phyloP scores from a whole-genome alignment of 2,888 invertebrate species.

The Polyommatus iphigenia region DNA sequence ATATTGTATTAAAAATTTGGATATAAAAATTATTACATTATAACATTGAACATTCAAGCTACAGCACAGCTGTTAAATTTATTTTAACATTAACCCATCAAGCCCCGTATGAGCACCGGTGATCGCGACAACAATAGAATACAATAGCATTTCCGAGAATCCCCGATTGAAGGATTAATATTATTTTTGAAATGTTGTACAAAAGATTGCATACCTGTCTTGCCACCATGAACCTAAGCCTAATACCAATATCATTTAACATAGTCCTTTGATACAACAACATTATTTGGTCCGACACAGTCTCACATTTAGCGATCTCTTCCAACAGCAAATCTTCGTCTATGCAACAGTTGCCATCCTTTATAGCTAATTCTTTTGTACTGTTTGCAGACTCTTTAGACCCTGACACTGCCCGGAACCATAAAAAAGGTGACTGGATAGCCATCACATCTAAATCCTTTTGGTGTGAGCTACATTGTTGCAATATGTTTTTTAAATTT shows the following conservation, averaged over 20 bases:
- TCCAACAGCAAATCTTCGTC: conserved; percentile 65
- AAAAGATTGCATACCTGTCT: conserved; percentile 69
- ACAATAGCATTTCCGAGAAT: too few species aligned
- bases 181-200: background rate
- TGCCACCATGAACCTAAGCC: conserved; percentile 88
- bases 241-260: conserved; percentile 85
- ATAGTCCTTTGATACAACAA: conserved; percentile 81
- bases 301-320: conserved; percentile 65
- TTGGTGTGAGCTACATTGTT: conserved; percentile 42
- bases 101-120: too few species aligned
- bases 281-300: conserved; percentile 84
- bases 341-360: conserved; percentile 21
- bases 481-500: conserved; percentile 78
- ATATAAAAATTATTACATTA: too few species aligned
- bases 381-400: conserved; percentile 49
- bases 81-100: too few species aligned
- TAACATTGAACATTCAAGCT: too few species aligned
- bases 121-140: too few species aligned
- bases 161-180: too few species aligned
- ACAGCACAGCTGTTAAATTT: too few species aligned
- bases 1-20: too few species aligned
- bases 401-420: conserved; percentile 83
- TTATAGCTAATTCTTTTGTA: conserved; percentile 7
- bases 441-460: conserved; percentile 69
- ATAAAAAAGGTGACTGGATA: conserved; percentile 84